phyloP scores from a whole-genome alignment of 2,797 vertebrate genomes.

The Helarctos malayanus region DNA sequence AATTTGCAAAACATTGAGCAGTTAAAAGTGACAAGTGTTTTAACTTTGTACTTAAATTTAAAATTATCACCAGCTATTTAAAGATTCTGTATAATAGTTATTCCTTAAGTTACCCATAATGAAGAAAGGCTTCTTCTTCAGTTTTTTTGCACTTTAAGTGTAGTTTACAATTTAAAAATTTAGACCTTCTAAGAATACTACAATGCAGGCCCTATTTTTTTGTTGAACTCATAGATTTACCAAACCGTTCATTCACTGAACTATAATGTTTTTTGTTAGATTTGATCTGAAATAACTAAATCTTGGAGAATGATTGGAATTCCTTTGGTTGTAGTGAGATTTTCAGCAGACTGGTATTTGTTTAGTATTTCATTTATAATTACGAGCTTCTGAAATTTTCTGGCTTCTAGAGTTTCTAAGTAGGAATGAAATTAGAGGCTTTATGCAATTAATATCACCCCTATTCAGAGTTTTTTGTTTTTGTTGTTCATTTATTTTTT shows the following conservation, averaged over 20 bases:
- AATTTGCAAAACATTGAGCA: neutral
- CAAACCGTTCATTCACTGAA: neutral
- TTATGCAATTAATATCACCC: neutral
- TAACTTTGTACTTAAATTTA: neutral
- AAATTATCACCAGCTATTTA: slow-evolving; percentile 28
- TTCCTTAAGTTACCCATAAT: slow-evolving; percentile 1
- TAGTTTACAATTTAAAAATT: neutral
- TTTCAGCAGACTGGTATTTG: neutral
- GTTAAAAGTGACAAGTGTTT: neutral
- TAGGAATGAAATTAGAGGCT: slow-evolving; percentile 17
- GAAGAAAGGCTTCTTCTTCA: neutral
- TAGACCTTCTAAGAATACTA: slow-evolving; percentile 45
- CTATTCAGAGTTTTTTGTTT: neutral
- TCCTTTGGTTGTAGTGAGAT: slow-evolving; percentile 50
- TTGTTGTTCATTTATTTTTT: slow-evolving; percentile 17
- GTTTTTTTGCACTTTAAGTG: neutral
- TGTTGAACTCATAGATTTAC: neutral
- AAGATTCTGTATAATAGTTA: neutral
- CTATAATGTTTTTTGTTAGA: neutral
- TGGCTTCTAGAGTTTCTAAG: neutral
- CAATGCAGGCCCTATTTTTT: neutral
- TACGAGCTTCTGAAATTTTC: slow-evolving; percentile 51
- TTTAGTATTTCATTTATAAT: slow-evolving; percentile 50
- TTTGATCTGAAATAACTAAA: slow-evolving; percentile 15
- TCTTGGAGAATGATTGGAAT: slow-evolving; percentile 39